Evolutionary conservation across 2,888 invertebrate species (phyloP).

Genomic region (Thumatha senex): DNA sequence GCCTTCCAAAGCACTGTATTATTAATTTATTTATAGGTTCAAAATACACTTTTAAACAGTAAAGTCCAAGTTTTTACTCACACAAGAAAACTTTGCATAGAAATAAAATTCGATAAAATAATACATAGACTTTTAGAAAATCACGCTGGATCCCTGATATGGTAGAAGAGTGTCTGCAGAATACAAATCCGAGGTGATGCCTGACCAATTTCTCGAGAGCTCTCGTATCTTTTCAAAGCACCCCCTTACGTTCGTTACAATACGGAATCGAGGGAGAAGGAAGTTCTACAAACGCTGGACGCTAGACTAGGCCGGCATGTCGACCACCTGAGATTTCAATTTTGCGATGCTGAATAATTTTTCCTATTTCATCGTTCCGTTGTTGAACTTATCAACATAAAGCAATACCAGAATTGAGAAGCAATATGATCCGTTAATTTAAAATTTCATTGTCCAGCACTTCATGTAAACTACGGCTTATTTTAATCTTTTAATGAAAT

Average conservation of each 20-base stretch:
- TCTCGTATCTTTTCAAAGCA: slow-evolving; percentile 38
- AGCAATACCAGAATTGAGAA: slow-evolving; percentile 43
- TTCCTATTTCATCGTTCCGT: slow-evolving; percentile 63
- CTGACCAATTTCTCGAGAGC: slow-evolving; percentile 50
- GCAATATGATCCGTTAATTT: slow-evolving; percentile 26
- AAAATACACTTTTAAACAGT: slow-evolving; percentile 50
- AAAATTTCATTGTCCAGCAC: slow-evolving; percentile 16
- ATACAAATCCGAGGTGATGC: slow-evolving; percentile 67
- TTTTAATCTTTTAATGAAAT: background rate
- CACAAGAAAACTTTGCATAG: background rate
- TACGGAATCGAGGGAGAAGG: slow-evolving; percentile 33
- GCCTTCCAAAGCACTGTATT: too few relatives aligned
- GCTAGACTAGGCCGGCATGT: slow-evolving; percentile 44
- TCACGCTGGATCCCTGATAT: slow-evolving; percentile 58
- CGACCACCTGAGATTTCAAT: slow-evolving; percentile 81
- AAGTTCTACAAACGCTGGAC: slow-evolving; percentile 48
- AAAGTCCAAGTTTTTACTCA: background rate
- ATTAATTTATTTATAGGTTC: too few relatives aligned
- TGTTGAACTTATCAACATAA: slow-evolving; percentile 56
- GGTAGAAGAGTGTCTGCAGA: slow-evolving; percentile 55
- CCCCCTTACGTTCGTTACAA: slow-evolving; percentile 29
- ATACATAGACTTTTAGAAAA: slow-evolving; percentile 58
- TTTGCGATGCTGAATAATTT: slow-evolving; percentile 75
- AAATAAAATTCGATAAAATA: slow-evolving; percentile 44
- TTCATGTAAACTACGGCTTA: background rate